A percentile compares a stretch with the other conserved stretches of the same genome.
Conservation (phyloP, 1,140 invertebrate species). For the Pseudomyrmex gracilis region DNA sequence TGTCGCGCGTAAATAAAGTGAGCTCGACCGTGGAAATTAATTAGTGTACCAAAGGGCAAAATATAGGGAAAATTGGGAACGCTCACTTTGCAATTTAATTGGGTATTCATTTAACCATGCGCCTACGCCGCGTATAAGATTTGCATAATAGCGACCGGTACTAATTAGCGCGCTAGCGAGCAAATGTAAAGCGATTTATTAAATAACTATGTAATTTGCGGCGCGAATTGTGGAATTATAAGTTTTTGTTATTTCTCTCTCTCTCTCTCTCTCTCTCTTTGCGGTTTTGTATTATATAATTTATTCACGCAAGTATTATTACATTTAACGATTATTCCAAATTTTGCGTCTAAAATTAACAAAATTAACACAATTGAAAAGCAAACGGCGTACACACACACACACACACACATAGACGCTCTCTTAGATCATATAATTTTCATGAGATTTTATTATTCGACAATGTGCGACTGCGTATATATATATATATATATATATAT, state of each 20-base stretch:
- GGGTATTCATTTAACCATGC: conserved; percentile 72
- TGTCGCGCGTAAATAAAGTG: conserved; percentile 78
- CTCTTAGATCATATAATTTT: not conserved
- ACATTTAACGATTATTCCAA: conserved; percentile 52
- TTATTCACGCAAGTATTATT: conserved; percentile 55
- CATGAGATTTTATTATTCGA: not conserved
- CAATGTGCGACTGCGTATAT: no score
- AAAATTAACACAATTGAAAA: not conserved
- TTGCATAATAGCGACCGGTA: conserved; percentile 54
- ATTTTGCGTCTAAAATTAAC: conserved; percentile 43
- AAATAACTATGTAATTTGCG: conserved; percentile 59
- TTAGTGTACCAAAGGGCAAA: conserved; percentile 72
- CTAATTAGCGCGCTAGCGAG: conserved; percentile 53
- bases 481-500: no score
- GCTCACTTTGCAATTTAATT: conserved; percentile 71
- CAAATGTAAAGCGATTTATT: conserved; percentile 61
- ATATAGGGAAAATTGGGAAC: conserved; percentile 70
- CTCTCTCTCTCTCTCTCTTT: not conserved
- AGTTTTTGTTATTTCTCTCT: conserved; percentile 38
- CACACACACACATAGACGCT: no score
- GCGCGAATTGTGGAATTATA: conserved; percentile 51
- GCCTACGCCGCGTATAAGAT: conserved; percentile 46
- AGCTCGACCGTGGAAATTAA: conserved; percentile 77
- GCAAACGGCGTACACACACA: not conserved
- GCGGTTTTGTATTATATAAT: conserved; percentile 32